Evolutionary conservation across 2,888 invertebrate genomes (phyloP), one percentile per base, ranked within the genome.

Genomic region (Coleophora deauratella): DNA sequence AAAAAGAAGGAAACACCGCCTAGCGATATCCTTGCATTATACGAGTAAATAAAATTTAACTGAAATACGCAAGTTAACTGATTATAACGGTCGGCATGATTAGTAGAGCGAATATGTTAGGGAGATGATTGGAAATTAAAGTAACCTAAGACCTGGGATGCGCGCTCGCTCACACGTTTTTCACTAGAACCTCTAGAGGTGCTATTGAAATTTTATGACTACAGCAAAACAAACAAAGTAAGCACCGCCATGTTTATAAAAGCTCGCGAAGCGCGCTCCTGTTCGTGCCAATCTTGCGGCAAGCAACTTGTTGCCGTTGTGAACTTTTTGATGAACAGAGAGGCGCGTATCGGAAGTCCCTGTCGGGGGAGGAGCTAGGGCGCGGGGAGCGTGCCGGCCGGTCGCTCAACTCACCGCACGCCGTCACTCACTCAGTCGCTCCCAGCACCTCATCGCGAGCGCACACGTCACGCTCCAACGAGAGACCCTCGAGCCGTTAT

Each of bases 231-330:
- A 82, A 85, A 82, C 74, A 82, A 77, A 75, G 76, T 74, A 71
- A 74, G 71, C 70, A 76, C 74, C 72, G 74, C 80, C 74, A 81
- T 84, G 80, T 80, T 84, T 82, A 81, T 82, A 80, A 82, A 85
- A 85, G 84, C 82, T 82, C 77, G 80, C 73, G 59, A 74, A 73
- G 82, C 77, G 72, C 80, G 82, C 82, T 85, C 70, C 84, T 78
- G 84, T 82, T 80, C 82, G 78, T 84, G 84, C 85, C 82, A 82
- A 84, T 84, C 82, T 84, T 70, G 77, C 65, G 74, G 79, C 72
- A 63, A 70, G 74, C 82, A 84, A 84, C 84, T 84, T 84, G 84
- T 84, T 84, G 85, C 84, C 77, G 77, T 68, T 76, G 77, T 76
- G 75, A 81, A 81, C 80, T 79, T 81, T 77, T 66, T 66, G 62